Evolutionary conservation across 1,140 invertebrate genomes (phyloP).

Genomic region (Pogonomyrmex californicus): DNA sequence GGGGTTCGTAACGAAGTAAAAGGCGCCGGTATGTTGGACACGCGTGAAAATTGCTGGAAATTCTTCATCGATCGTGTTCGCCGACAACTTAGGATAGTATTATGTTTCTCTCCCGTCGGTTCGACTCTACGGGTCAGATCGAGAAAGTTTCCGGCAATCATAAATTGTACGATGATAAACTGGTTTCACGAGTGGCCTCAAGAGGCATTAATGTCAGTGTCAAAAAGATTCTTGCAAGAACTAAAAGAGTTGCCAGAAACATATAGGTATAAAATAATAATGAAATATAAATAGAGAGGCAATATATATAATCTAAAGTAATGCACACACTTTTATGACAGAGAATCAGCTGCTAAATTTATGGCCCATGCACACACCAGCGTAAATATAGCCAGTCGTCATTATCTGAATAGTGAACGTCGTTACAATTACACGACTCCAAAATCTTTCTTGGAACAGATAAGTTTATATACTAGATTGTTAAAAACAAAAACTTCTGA

Average conservation of each 20-base stretch:
- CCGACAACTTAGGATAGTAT: slow-evolving; percentile 95
- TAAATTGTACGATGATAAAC: slow-evolving; percentile 97
- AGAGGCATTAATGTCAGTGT: slow-evolving; percentile 97
- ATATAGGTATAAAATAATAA: slow-evolving; percentile 78
- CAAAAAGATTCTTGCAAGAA: slow-evolving; percentile 95
- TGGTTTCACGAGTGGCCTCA: slow-evolving; percentile 99
- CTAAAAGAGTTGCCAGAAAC: slow-evolving; percentile 92
- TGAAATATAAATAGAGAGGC: not conserved
- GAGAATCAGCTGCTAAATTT: slow-evolving; percentile 95
- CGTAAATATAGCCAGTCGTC: slow-evolving; percentile 95
- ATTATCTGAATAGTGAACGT: slow-evolving; percentile 95
- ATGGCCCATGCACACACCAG: slow-evolving; percentile 98
- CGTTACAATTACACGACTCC: slow-evolving; percentile 99
- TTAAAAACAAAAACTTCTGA: slow-evolving; percentile 94
- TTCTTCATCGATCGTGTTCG: slow-evolving; percentile 98
- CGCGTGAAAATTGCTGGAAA: slow-evolving; percentile 98
- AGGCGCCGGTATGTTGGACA: slow-evolving; percentile 94
- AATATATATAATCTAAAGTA: not conserved
- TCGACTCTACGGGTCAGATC: slow-evolving; percentile 96
- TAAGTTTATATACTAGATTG: slow-evolving; percentile 96
- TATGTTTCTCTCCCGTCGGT: slow-evolving; percentile 98
- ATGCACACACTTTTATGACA: slow-evolving; percentile 74
- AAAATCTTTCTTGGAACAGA: slow-evolving; percentile 98
- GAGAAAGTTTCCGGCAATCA: slow-evolving; percentile 97
- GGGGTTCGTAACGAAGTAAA: slow-evolving; percentile 89